Conservation (phyloP, 2,888 invertebrate genomes). For the Agriopis leucophaearia region DNA sequence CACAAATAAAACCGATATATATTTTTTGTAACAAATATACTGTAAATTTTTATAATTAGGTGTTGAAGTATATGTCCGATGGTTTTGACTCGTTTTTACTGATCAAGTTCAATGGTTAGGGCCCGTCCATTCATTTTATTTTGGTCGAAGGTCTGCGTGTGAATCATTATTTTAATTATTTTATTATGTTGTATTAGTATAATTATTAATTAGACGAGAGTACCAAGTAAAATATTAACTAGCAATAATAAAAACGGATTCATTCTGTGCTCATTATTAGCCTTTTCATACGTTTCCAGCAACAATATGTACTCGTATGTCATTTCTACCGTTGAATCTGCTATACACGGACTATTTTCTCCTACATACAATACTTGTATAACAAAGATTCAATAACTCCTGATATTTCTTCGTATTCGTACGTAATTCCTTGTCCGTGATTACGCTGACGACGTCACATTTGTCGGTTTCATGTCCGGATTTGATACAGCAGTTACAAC, state of each 20-base stretch:
- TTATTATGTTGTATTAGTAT: too few relatives aligned
- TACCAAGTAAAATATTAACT: not conserved
- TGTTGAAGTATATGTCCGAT: too few relatives aligned
- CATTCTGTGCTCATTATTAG: not conserved
- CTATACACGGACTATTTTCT: slow-evolving; percentile 1
- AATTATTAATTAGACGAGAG: too few relatives aligned
- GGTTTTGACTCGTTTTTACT: too few relatives aligned
- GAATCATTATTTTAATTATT: too few relatives aligned
- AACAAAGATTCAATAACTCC: slow-evolving; percentile 21
- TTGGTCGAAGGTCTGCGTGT: too few relatives aligned
- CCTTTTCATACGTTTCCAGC: not conserved
- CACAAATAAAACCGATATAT: too few relatives aligned
- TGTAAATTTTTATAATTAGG: too few relatives aligned
- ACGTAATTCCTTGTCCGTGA: slow-evolving; percentile 11
- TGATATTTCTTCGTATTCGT: slow-evolving; percentile 13
- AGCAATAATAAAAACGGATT: too few relatives aligned
- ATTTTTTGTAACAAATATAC: too few relatives aligned
- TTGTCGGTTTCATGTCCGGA: slow-evolving; percentile 13
- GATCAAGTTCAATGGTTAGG: too few relatives aligned
- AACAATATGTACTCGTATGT: not conserved
- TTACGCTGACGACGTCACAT: slow-evolving; percentile 21
- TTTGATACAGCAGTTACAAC: slow-evolving; percentile 10
- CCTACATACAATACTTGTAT: slow-evolving; percentile 6
- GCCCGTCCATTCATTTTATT: too few relatives aligned
- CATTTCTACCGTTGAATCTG: not conserved